A percentile compares a stretch with the other conserved stretches of the same genome.
Conservation (phyloP, 1,140 invertebrate genomes). For the Zaprionus capensis region DNA sequence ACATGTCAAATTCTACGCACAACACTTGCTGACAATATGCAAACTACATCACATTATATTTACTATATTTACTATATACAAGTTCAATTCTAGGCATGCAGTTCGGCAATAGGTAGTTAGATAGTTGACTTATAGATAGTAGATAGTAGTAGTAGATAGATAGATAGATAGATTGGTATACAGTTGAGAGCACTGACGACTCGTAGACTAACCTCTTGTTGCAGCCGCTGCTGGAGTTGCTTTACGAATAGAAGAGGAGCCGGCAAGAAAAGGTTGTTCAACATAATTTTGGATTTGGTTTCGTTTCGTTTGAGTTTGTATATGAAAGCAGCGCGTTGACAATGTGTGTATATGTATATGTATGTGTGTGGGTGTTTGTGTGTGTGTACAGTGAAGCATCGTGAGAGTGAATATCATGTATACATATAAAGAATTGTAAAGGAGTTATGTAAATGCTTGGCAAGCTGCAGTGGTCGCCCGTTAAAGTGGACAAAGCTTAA, state of each 20-base stretch:
- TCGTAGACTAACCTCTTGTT: slow-evolving; percentile 77
- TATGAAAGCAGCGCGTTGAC: slow-evolving; percentile 60
- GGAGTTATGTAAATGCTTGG: slow-evolving; percentile 64
- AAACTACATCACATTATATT: slow-evolving; percentile 22
- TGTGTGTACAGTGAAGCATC: slow-evolving; percentile 69
- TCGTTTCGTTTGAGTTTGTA: slow-evolving; percentile 24
- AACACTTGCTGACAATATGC: slow-evolving; percentile 30
- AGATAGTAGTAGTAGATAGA: slow-evolving; percentile 13
- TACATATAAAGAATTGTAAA: slow-evolving; percentile 39
- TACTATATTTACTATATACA: slow-evolving; percentile 12
- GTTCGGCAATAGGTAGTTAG: slow-evolving; percentile 13
- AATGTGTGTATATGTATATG: slow-evolving; percentile 30
- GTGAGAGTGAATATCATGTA: slow-evolving; percentile 47
- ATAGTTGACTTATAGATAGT: slow-evolving; percentile 27
- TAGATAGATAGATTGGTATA: slow-evolving; percentile 11
- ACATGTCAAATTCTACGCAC: slow-evolving; percentile 16
- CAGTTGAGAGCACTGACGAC: slow-evolving; percentile 45
- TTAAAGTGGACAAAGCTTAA: neutral
- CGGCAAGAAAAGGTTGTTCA: slow-evolving; percentile 75
- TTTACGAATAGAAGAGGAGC: slow-evolving; percentile 78
- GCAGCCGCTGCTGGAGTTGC: slow-evolving; percentile 78
- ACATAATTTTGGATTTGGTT: slow-evolving; percentile 59
- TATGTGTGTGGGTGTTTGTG: slow-evolving; percentile 30
- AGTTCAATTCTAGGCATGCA: slow-evolving; percentile 25
- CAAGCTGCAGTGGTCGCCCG: neutral